A percentile compares a stretch with the other conserved stretches of the same genome.
These are phyloP conservation scores for Drosophila macrospina DNA, from an alignment of 2,888 invertebrate species.

Conservation along the genomic window DNA sequence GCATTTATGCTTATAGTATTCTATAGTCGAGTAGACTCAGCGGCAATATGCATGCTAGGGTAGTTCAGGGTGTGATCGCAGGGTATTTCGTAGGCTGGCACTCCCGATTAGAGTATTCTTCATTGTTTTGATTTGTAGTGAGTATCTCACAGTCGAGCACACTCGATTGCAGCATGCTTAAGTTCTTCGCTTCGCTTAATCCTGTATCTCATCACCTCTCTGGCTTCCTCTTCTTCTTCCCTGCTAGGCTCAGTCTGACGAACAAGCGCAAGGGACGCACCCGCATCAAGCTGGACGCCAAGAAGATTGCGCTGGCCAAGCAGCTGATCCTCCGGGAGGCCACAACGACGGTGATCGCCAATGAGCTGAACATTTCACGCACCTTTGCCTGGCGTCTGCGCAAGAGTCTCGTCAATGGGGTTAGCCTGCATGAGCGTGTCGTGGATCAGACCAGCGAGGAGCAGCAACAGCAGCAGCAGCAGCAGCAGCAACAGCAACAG, in stretches of 20 bases:
- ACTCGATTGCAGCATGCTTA: too few species aligned
- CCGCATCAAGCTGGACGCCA: slow-evolving; percentile 84
- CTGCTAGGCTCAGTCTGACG: slow-evolving; percentile 65
- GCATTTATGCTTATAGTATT: too few species aligned
- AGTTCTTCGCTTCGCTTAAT: neutral
- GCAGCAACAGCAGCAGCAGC: slow-evolving; percentile 52
- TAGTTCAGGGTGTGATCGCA: too few species aligned
- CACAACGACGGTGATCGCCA: slow-evolving; percentile 84
- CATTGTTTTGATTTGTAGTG: too few species aligned
- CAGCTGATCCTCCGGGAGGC: slow-evolving; percentile 83
- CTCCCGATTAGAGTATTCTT: too few species aligned
- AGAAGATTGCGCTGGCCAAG: slow-evolving; percentile 84
- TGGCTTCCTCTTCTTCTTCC: neutral
- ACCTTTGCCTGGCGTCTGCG: slow-evolving; percentile 85
- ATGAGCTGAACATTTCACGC: slow-evolving; percentile 84
- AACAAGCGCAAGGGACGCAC: slow-evolving; percentile 84
- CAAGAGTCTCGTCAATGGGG: slow-evolving; percentile 84
- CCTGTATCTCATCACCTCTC: neutral
- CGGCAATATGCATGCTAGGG: too few species aligned
- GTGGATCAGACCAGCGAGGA: slow-evolving; percentile 81
- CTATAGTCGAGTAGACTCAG: too few species aligned
- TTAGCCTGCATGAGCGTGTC: slow-evolving; percentile 84
- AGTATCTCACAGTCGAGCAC: too few species aligned
- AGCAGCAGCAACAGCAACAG: slow-evolving; percentile 38
- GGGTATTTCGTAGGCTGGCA: too few species aligned